phyloP scores from a whole-genome alignment of 2,888 invertebrate genomes.

The Hirudinaria manillensis region DNA sequence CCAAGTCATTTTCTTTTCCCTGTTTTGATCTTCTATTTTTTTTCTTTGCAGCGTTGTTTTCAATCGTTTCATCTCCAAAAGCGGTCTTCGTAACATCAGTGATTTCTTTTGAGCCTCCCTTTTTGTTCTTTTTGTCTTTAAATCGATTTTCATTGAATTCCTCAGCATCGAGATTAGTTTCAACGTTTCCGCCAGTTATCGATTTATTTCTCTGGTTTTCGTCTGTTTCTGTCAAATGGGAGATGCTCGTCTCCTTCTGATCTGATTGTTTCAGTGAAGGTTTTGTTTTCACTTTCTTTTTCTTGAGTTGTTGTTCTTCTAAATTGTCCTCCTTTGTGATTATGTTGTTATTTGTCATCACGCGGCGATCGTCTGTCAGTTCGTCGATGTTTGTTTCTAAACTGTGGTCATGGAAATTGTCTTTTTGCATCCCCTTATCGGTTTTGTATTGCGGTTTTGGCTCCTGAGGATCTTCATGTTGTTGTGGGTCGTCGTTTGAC shows the following conservation, averaged over 20 bases:
- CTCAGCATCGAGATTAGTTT: neutral
- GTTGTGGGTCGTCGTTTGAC: neutral
- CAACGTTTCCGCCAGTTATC: neutral
- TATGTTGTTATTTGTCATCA: neutral
- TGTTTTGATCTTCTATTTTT: too few species aligned
- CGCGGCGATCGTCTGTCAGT: neutral
- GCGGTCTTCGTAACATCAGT: neutral
- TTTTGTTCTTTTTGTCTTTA: neutral
- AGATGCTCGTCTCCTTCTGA: neutral
- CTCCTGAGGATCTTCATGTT: too few species aligned
- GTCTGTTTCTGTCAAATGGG: too few species aligned
- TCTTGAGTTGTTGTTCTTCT: neutral
- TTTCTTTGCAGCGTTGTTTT: too few species aligned
- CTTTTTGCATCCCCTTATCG: too few species aligned
- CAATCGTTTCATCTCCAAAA: neutral
- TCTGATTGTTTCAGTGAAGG: neutral
- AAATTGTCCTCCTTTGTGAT: neutral
- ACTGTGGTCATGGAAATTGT: neutral
- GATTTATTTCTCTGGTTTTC: neutral
- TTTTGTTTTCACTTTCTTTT: constrained; percentile 2
- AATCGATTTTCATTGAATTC: neutral
- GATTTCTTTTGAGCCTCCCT: neutral
- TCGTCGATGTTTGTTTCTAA: constrained; percentile 1
- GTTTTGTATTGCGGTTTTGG: too few species aligned
- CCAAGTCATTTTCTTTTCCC: too few species aligned